Conservation (phyloP, 2,888 invertebrate species). For the Lasioglossum malachurum region DNA sequence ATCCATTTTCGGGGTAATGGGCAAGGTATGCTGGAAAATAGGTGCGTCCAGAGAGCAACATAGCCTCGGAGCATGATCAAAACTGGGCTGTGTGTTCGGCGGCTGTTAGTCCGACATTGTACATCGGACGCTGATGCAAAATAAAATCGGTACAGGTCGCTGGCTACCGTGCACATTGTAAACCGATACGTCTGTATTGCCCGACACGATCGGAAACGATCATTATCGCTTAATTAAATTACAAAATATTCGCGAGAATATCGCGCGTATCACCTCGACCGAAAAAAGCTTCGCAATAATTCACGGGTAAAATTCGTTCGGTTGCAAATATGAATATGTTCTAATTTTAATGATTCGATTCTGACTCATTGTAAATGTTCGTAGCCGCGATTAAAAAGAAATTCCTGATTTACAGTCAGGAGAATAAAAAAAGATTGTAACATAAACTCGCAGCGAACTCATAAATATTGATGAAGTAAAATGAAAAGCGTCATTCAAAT, state of each 20-base stretch:
- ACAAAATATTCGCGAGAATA: slow-evolving; percentile 29
- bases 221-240: slow-evolving; percentile 44
- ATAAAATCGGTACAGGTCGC: slow-evolving; percentile 22
- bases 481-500: not conserved
- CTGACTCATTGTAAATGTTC: too few relatives aligned
- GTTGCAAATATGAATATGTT: not conserved
- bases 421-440: too few relatives aligned
- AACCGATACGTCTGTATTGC: slow-evolving; percentile 16
- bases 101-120: not conserved
- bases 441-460: not conserved
- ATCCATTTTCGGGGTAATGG: slow-evolving; percentile 33
- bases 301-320: not conserved
- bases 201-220: slow-evolving; percentile 5
- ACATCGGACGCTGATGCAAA: slow-evolving; percentile 5
- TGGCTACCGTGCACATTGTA: not conserved
- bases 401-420: too few relatives aligned
- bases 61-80: not conserved
- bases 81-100: slow-evolving; percentile 29
- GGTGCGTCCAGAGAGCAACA: not conserved
- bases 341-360: not conserved
- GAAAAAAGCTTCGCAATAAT: not conserved
- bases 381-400: too few relatives aligned
- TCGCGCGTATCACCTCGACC: not conserved
- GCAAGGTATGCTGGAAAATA: slow-evolving; percentile 18
- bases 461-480: not conserved